Evolutionary conservation across 2,797 vertebrate species (phyloP), one percentile per base, ranked within the genome.

Genomic region (Hippoglossus hippoglossus): DNA sequence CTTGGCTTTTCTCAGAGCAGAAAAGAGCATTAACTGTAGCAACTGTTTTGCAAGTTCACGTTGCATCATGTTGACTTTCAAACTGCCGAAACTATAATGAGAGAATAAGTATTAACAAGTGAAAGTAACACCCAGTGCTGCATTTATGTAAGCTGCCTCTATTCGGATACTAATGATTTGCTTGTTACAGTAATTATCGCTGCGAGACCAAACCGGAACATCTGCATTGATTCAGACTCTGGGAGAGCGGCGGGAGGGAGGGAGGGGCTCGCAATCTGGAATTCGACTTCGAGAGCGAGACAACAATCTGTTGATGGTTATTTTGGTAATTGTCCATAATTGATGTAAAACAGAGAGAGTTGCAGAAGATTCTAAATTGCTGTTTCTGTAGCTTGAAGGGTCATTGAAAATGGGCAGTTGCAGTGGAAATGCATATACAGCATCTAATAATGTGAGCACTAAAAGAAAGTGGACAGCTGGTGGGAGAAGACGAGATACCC

Each of bases 271-370:
- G 63, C 91, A 93, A 94, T 93, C 94, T 94, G 93, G 93, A 92
- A 67, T 87, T 81, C 21, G 34, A 90, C 79, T 89, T 85, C 39
- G 67, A 87, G 80, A 90, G 88, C 65, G 68, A 89, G 75, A 85
- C 91, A 93, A 92, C 94, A 94, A 94, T 94, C 94, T 95, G 95
- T 94, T 94, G 83, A 88, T 85, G 87, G 70, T 88, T 91, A 92
- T 94, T 94, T 94, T 92, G 88, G 91, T 94, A 93, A 94, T 92
- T 93, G 90, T 91, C 90, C 89, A 89, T 91, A 94, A 94, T 93
- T 94, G 91, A 94, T 94, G 89, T 87, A 80, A 90, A 93, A 89
- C 86, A 82, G 67, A 59, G 70, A 69, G 78, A 71, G 84, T 79
- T 75, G 82, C 81, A 82, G 75, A 79, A 80, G 76, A 89, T 78